phyloP scores from a whole-genome alignment of 2,797 vertebrate species.

The Alcedo atthis region DNA sequence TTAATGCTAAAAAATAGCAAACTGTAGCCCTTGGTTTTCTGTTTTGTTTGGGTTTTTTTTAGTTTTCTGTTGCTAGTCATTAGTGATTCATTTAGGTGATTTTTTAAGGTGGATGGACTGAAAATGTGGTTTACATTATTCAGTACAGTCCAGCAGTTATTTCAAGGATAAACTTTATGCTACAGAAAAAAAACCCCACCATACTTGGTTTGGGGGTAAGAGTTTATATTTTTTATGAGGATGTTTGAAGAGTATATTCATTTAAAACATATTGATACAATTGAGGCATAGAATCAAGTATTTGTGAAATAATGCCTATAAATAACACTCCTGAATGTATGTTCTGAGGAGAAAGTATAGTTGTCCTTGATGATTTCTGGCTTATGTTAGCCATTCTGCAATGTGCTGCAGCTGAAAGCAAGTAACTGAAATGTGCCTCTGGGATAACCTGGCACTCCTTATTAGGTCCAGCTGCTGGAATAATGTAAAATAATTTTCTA shows the following conservation, averaged over 20 bases:
- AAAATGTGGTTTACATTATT: neutral
- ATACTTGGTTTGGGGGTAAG: neutral
- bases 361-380: neutral
- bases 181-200: neutral
- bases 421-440: neutral
- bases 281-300: neutral
- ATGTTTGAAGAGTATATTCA: neutral
- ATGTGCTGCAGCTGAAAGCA: neutral
- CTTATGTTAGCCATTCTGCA: neutral
- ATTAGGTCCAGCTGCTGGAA: neutral
- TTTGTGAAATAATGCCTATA: neutral
- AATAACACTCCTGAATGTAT: neutral
- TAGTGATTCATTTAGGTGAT: neutral
- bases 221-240: neutral
- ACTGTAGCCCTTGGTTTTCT: neutral
- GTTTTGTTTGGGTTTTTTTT: too few relatives aligned
- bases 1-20: neutral
- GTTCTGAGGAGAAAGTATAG: neutral
- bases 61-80: neutral
- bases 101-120: neutral
- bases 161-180: neutral
- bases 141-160: neutral
- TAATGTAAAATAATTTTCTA: neutral
- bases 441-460: neutral
- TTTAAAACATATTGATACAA: neutral